Conservation (phyloP, 2,797 vertebrate species). For the Parauchenoglanis punctatus region DNA sequence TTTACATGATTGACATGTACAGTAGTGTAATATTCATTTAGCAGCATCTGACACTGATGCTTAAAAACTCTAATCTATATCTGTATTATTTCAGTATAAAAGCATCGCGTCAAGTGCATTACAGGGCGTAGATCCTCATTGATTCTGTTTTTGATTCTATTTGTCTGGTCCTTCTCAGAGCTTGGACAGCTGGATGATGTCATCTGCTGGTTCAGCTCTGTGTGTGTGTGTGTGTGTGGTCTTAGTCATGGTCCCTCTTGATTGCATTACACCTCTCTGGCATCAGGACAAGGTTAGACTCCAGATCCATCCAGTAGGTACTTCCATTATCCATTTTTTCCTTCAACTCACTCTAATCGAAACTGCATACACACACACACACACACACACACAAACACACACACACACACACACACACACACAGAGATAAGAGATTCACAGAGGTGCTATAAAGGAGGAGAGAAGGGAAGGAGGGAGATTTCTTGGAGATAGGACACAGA, state of each 20-base stretch:
- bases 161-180: neutral
- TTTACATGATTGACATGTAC: neutral
- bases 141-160: neutral
- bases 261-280: neutral
- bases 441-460: neutral
- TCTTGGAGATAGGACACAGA: neutral
- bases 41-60: neutral
- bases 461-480: neutral
- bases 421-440: neutral
- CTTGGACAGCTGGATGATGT: neutral
- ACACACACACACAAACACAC: too few relatives aligned
- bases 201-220: neutral
- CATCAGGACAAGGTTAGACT: neutral
- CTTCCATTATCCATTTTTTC: slow-evolving; percentile 1
- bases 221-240: neutral
- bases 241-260: neutral
- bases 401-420: neutral
- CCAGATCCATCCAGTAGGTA: slow-evolving; percentile 7
- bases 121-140: neutral
- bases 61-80: neutral
- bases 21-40: neutral
- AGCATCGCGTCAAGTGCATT: neutral
- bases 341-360: neutral
- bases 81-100: neutral
- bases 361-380: neutral